phyloP scores from a whole-genome alignment of 64 coral and sea anemone genomes.

The Porites lutea region DNA sequence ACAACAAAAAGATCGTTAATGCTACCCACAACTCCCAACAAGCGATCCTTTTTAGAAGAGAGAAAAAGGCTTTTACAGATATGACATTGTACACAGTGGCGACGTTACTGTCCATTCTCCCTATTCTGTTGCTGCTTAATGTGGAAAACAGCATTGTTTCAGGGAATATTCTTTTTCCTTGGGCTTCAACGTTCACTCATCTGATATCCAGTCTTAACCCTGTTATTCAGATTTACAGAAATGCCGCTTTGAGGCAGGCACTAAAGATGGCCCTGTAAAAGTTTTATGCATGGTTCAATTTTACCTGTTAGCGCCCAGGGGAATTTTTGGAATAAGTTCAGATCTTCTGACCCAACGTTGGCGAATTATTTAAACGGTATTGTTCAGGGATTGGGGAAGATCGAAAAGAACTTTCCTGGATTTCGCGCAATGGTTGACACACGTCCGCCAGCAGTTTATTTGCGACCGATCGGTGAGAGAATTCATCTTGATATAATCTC shows the following conservation, averaged over 20 bases:
- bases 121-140: not conserved
- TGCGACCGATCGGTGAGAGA: too few relatives aligned
- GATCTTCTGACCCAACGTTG: too few relatives aligned
- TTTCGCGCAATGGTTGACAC: too few relatives aligned
- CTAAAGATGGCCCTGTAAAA: not conserved
- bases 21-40: not conserved
- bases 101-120: not conserved
- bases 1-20: not conserved
- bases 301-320: too few relatives aligned
- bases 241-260: not conserved
- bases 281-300: too few relatives aligned
- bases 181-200: not conserved
- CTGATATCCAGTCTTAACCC: conserved; percentile 7
- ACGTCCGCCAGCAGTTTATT: too few relatives aligned
- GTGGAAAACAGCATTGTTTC: not conserved
- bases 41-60: not conserved
- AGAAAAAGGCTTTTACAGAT: not conserved
- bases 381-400: too few relatives aligned
- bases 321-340: too few relatives aligned
- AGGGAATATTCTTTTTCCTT: conserved; percentile 1
- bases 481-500: too few relatives aligned
- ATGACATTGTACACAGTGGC: conserved; percentile 9
- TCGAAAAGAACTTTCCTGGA: too few relatives aligned
- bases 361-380: too few relatives aligned
- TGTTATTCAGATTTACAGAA: conserved; percentile 7